Conservation (phyloP, 1,140 invertebrate genomes). For the Ooceraea biroi region DNA sequence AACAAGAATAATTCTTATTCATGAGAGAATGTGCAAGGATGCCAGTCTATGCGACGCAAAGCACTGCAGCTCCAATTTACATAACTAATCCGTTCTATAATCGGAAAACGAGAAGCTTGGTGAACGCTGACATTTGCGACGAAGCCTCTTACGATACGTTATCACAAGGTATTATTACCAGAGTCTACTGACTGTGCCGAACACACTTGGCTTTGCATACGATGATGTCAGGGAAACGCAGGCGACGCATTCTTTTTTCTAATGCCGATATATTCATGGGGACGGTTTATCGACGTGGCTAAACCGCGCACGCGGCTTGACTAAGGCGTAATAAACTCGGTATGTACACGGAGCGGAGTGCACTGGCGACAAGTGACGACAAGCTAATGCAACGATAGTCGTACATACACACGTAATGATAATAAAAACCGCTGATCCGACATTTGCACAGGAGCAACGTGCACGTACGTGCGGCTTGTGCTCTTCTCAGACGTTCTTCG, state of each 20-base stretch:
- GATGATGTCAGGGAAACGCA: constrained; percentile 17
- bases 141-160: constrained; percentile 16
- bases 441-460: constrained; percentile 8
- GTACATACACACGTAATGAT: too few relatives aligned
- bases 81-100: not conserved
- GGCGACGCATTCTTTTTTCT: not conserved
- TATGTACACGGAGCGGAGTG: not conserved
- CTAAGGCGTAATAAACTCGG: not conserved
- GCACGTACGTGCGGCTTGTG: not conserved
- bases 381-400: not conserved
- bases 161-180: constrained; percentile 6
- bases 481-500: not conserved
- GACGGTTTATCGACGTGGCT: constrained; percentile 5
- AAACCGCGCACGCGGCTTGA: not conserved
- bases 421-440: constrained; percentile 36
- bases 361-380: not conserved
- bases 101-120: not conserved
- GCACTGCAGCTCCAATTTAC: not conserved
- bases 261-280: not conserved
- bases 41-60: not conserved
- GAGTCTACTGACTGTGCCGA: not conserved
- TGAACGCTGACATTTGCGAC: not conserved
- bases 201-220: constrained; percentile 18
- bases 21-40: not conserved
- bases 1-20: not conserved